Percentiles rank a stretch among this genome's conserved stretches.
phyloP scores from a whole-genome alignment of 2,797 vertebrate species.

The Valencia hispanica region DNA sequence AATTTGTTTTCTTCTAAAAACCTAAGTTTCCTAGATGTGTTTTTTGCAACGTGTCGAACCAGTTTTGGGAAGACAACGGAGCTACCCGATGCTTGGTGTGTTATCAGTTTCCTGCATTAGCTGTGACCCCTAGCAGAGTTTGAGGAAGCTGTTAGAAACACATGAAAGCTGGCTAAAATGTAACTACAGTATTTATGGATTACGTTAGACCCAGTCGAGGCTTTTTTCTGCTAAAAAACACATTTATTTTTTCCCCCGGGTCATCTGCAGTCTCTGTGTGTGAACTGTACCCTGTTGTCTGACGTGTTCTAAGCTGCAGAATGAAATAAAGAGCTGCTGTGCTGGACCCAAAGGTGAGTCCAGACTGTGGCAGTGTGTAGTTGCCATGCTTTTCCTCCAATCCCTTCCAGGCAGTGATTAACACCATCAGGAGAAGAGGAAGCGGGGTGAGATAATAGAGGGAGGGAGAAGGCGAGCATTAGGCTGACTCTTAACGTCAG shows the following conservation, averaged over 20 bases:
- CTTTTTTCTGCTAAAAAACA: too few species aligned
- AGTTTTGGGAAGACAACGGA: neutral
- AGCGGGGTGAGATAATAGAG: conserved; percentile 54
- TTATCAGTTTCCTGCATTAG: conserved; percentile 1
- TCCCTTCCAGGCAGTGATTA: conserved; percentile 63
- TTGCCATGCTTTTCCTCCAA: conserved; percentile 11
- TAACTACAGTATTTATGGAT: conserved; percentile 54
- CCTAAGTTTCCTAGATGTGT: neutral
- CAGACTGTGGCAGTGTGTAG: conserved; percentile 20
- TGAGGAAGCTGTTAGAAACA: conserved; percentile 35
- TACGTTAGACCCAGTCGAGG: conserved; percentile 27
- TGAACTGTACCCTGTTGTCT: conserved; percentile 17
- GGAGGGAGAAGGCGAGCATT: conserved; percentile 24
- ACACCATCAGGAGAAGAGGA: conserved; percentile 60
- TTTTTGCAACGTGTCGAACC: neutral
- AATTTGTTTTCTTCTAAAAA: neutral
- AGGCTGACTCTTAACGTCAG: conserved; percentile 17
- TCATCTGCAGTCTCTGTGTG: conserved; percentile 17
- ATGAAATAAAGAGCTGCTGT: conserved; percentile 36
- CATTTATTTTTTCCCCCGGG: too few species aligned
- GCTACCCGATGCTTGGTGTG: neutral
- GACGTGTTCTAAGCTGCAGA: conserved; percentile 32
- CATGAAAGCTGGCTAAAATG: conserved; percentile 50
- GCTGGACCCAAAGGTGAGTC: conserved; percentile 25
- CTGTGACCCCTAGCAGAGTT: conserved; percentile 17